phyloP scores from a whole-genome alignment of 2,113 vertebrate species.

The Gadus macrocephalus region DNA sequence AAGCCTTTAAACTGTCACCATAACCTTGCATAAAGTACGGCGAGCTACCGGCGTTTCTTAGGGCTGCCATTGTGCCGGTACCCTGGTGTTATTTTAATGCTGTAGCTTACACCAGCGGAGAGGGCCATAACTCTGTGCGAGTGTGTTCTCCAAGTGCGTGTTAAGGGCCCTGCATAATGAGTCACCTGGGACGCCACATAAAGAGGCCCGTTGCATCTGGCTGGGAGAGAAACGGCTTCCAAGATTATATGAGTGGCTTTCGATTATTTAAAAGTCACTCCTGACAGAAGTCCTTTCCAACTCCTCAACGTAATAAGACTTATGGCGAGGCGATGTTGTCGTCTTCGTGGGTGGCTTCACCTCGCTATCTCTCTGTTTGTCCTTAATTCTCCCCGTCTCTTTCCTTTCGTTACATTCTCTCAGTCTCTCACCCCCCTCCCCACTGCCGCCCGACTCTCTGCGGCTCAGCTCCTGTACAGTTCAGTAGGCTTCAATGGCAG shows the following conservation, averaged over 20 bases:
- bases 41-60: conserved; percentile 28
- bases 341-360: not conserved
- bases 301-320: not conserved
- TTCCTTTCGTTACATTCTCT: conserved; percentile 2
- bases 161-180: conserved; percentile 57
- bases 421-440: conserved; percentile 13
- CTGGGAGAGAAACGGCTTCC: no score
- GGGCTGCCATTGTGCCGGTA: conserved; percentile 34
- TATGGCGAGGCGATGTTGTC: not conserved
- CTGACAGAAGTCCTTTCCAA: conserved; percentile 13
- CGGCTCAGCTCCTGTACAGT: not conserved
- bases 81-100: conserved; percentile 58
- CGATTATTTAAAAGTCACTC: no score
- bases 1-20: conserved; percentile 20
- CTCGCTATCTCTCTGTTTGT: conserved; percentile 7
- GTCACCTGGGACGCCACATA: conserved; percentile 60
- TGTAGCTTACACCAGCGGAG: conserved; percentile 47
- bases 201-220: conserved; percentile 25
- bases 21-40: conserved; percentile 35
- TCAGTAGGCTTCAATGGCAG: conserved; percentile 58
- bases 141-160: conserved; percentile 36
- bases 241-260: no score
- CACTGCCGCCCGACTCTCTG: conserved; percentile 13
- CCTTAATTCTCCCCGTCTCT: conserved; percentile 12
- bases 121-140: conserved; percentile 53